A percentile compares a stretch with the other conserved stretches of the same genome.
Evolutionary conservation across 37 sponge, comb jelly and placozoan species (phyloP).

Genomic region (Corticium candelabrum): DNA sequence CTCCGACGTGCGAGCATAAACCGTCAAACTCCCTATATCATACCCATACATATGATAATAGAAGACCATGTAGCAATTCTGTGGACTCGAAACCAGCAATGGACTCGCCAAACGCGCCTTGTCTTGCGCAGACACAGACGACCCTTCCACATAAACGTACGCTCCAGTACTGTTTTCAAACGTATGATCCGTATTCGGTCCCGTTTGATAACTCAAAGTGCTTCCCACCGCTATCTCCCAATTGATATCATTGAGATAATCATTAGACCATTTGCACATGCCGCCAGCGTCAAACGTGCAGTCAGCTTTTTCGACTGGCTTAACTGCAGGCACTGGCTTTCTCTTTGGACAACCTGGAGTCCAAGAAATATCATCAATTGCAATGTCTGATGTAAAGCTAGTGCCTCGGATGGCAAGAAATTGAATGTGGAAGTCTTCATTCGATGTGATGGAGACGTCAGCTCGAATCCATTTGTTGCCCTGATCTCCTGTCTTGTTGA

Average conservation of each 20-base stretch:
- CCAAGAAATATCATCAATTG: slow-evolving; percentile 27
- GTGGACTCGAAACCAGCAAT: neutral
- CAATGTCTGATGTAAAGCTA: slow-evolving; percentile 24
- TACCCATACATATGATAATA: slow-evolving; percentile 26
- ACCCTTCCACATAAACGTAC: slow-evolving; percentile 19
- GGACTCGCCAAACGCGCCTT: neutral
- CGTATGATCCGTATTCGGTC: neutral
- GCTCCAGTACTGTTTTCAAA: neutral
- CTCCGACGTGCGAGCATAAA: neutral
- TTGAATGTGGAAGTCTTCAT: neutral
- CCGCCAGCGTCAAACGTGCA: neutral
- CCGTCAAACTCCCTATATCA: slow-evolving; percentile 13
- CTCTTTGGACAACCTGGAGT: neutral
- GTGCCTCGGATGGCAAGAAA: slow-evolving; percentile 9
- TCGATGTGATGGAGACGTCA: neutral
- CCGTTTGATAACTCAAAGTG: neutral
- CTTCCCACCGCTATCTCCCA: neutral
- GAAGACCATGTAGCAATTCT: slow-evolving; percentile 15
- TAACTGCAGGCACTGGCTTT: neutral
- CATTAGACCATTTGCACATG: neutral
- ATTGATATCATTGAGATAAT: neutral
- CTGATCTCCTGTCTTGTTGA: neutral
- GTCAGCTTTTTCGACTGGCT: neutral
- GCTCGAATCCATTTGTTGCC: neutral
- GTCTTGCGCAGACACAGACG: neutral